Conservation (phyloP, 1,140 invertebrate species). For the Leptinotarsa undecemlineata region DNA sequence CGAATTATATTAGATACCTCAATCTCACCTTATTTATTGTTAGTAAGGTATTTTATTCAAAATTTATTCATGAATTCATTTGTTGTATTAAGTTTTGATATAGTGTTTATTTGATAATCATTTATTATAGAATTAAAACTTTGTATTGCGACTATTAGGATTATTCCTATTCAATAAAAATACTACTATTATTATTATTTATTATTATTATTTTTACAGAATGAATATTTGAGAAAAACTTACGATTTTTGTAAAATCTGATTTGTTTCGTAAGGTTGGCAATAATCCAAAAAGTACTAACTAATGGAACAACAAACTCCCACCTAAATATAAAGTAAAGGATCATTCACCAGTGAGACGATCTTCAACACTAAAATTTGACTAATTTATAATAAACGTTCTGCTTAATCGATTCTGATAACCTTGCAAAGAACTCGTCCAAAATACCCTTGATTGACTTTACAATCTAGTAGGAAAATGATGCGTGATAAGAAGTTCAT, state of each 20-base stretch:
- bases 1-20: too few relatives aligned
- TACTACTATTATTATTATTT: too few relatives aligned
- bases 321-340: background rate
- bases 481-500: constrained; percentile 1
- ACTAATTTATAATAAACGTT: background rate
- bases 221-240: background rate
- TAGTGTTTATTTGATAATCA: too few relatives aligned
- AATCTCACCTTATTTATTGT: too few relatives aligned
- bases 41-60: too few relatives aligned
- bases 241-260: background rate
- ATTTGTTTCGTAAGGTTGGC: background rate
- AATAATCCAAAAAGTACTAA: background rate
- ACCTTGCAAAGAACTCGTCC: constrained; percentile 9
- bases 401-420: background rate
- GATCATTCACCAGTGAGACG: background rate
- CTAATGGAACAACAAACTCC: background rate
- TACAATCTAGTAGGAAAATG: constrained; percentile 6
- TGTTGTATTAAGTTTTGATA: too few relatives aligned
- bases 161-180: too few relatives aligned
- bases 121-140: too few relatives aligned
- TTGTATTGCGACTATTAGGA: too few relatives aligned
- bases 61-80: too few relatives aligned
- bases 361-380: background rate
- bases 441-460: constrained; percentile 28
- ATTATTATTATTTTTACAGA: background rate